A percentile compares a stretch with the other conserved stretches of the same genome.
Conservation (phyloP, 2,113 vertebrate genomes). For the Cyprinodon variegatus region DNA sequence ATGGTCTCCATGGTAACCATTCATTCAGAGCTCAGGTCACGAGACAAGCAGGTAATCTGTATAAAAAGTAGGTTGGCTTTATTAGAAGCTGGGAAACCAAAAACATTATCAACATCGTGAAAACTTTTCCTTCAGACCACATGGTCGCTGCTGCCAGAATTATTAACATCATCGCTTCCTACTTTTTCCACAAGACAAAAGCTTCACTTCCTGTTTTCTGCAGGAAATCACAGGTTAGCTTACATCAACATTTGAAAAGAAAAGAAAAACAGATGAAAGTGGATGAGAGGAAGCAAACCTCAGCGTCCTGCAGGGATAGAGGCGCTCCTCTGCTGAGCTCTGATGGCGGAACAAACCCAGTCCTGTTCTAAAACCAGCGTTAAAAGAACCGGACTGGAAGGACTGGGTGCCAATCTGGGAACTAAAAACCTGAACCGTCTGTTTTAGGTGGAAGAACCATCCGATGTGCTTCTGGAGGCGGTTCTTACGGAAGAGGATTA, state of each 20-base stretch:
- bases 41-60: conserved; percentile 76
- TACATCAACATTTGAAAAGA: conserved; percentile 69
- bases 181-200: conserved; percentile 70
- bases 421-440: conserved; percentile 46
- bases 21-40: conserved; percentile 51
- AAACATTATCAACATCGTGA: conserved; percentile 75
- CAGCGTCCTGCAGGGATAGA: conserved; percentile 39
- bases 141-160: conserved; percentile 67
- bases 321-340: conserved; percentile 40
- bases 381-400: conserved; percentile 28
- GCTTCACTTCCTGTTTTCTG: conserved; percentile 59
- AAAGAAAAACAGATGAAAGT: conserved; percentile 23
- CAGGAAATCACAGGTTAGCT: conserved; percentile 69
- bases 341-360: conserved; percentile 13
- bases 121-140: conserved; percentile 71
- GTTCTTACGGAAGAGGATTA: too few species aligned
- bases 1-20: background rate
- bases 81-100: conserved; percentile 82
- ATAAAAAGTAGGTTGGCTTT: conserved; percentile 83
- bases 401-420: conserved; percentile 46
- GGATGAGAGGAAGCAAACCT: conserved; percentile 55
- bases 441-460: conserved; percentile 41
- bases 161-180: conserved; percentile 48
- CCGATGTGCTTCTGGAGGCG: conserved; percentile 56
- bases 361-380: background rate